These are phyloP conservation scores for Typhlichthys subterraneus DNA, from an alignment of 2,797 vertebrate species.

Conservation along the genomic window DNA sequence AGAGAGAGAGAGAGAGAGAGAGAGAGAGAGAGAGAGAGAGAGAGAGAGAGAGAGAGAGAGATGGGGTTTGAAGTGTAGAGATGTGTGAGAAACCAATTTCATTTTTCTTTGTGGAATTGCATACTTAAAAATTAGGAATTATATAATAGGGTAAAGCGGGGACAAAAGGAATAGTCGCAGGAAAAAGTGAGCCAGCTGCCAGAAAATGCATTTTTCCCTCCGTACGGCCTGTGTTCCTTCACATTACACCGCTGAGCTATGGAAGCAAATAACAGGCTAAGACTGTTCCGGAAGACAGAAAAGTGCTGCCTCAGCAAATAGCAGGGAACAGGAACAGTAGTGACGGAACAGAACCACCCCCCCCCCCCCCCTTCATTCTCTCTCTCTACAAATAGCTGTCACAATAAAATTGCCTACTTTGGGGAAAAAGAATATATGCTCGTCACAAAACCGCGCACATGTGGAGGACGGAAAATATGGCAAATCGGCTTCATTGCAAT, in stretches of 20 bases:
- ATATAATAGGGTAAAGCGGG: constrained; percentile 32
- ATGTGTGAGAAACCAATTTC: constrained; percentile 22
- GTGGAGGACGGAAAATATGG: constrained; percentile 48
- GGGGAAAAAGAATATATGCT: constrained; percentile 67
- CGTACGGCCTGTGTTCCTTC: constrained; percentile 35
- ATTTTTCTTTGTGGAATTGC: constrained; percentile 53
- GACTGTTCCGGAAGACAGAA: constrained; percentile 56
- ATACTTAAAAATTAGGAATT: constrained; percentile 41
- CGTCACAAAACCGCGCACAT: constrained; percentile 60
- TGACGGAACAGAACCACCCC: constrained; percentile 33
- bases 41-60: no score
- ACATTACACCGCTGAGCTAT: constrained; percentile 45
- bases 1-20: no score
- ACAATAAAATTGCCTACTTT: constrained; percentile 79
- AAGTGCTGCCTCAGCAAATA: constrained; percentile 76
- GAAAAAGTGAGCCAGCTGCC: constrained; percentile 47
- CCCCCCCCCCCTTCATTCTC: constrained; percentile 47
- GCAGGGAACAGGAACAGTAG: constrained; percentile 63
- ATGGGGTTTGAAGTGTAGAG: neutral
- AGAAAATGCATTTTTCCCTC: constrained; percentile 29
- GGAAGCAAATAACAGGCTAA: constrained; percentile 53
- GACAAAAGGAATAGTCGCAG: constrained; percentile 16
- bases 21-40: neutral
- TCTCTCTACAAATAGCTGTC: constrained; percentile 84
- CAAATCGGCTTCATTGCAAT: constrained; percentile 64